A percentile compares a stretch with the other conserved stretches of the same genome.
Evolutionary conservation across 2,888 invertebrate genomes (phyloP).

Genomic region (Bruchidius siliquastri): DNA sequence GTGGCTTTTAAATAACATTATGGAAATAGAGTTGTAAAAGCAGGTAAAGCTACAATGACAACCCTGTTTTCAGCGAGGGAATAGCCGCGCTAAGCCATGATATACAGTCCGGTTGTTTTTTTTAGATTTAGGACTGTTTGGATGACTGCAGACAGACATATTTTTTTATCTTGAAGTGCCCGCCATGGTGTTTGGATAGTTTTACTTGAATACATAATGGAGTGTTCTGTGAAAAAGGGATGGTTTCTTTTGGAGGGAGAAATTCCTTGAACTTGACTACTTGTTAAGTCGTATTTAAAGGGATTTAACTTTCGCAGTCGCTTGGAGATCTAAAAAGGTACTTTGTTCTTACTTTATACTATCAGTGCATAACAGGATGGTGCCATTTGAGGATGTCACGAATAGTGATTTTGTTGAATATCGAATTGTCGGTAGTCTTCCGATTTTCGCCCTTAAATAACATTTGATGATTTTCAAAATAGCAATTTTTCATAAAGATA

Average conservation of each 20-base stretch:
- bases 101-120: neutral
- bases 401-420: too few species aligned
- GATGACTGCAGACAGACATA: neutral
- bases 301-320: neutral
- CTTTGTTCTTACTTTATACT: too few species aligned
- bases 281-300: neutral
- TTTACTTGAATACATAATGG: neutral
- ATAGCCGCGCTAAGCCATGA: neutral
- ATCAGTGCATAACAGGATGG: too few species aligned
- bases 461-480: too few species aligned
- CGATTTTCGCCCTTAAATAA: too few species aligned
- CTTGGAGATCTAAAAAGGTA: neutral
- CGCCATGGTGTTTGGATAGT: neutral
- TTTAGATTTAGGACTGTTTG: neutral
- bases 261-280: neutral
- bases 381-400: too few species aligned
- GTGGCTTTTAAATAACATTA: conserved; percentile 29
- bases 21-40: conserved; percentile 23
- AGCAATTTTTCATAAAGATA: too few species aligned
- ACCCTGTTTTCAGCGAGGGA: neutral
- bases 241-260: neutral
- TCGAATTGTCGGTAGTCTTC: too few species aligned
- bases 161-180: neutral
- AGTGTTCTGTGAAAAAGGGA: neutral
- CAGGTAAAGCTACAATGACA: conserved; percentile 18